Base-by-base conservation (phyloP, 2,888 invertebrate species). In the Cerceris rybyensis region DNA sequence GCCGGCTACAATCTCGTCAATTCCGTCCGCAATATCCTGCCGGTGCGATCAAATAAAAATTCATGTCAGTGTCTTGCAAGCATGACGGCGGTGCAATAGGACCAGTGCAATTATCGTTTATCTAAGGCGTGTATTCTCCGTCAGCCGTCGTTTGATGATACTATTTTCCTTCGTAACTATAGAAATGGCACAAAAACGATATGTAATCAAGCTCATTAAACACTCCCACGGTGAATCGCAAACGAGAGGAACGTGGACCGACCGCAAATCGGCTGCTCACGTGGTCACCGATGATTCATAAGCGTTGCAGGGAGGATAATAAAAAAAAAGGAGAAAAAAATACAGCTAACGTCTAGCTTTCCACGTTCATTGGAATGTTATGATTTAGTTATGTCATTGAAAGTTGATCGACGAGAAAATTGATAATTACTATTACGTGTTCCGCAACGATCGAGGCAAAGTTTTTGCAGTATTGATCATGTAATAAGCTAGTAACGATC, bases 221-320 rank as follows among this genome's bases (percentile, higher is more conserved):
- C 61, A 67, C 70, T 67, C 59, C 69, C 75, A 70, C 69, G 73
- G 65, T 57, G 50, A 46, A 57, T 70, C 57, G 63, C 63, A 68
- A 77, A 57, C 64, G 66, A 41, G 64, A 69, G 42, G 75, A 66
- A 82, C 86, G 86, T 82, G 84, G 77, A 86, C 66, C 74, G 80
- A 84, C 80, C 39, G 69, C 28, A 70, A 85, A 82, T 84, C 58
- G 69, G 7, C n/a, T 61, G 69, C 46, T 71, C 79, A 61, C 49
- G 73, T 46, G 52, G 54, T 63, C 42, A 16, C 14, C 16, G 77
- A 65, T 70, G 7, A 52, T 57, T 57, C 57, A 39, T 46, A 13
- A n/a, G 16, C 2, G n/a, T 43, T 39, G 8, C 6, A 55, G 54
- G 69, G 13, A 49, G 64, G 28, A 11, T 54, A 50, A 65, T 28